phyloP scores from a whole-genome alignment of 2,113 vertebrate species.

The Hiodon alosoides region DNA sequence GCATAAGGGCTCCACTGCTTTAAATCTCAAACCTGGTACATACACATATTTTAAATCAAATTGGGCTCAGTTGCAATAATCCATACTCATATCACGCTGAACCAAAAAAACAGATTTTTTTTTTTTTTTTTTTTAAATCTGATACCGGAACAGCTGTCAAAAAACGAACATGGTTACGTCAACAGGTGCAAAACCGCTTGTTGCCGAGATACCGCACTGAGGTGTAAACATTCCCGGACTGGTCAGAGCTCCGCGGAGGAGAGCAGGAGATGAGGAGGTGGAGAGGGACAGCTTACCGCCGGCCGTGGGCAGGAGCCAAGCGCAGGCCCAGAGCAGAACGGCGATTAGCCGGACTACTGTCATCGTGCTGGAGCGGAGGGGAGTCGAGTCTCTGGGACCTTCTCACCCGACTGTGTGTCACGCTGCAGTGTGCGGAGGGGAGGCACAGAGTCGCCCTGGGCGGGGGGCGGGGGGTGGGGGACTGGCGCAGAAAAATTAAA shows the following conservation, averaged over 20 bases:
- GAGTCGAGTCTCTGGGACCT: background rate
- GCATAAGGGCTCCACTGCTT: no score
- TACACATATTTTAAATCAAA: no score
- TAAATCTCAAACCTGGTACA: no score
- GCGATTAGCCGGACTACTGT: slow-evolving; percentile 29
- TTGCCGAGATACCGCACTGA: no score
- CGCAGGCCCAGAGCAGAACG: slow-evolving; percentile 31
- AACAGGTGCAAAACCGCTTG: no score
- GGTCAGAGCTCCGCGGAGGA: background rate
- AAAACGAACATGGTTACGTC: no score
- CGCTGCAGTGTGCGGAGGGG: background rate
- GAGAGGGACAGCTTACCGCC: slow-evolving; percentile 45
- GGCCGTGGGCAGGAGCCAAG: slow-evolving; percentile 44
- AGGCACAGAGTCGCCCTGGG: background rate
- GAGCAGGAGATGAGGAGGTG: background rate
- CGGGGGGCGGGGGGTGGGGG: background rate
- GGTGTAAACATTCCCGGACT: no score
- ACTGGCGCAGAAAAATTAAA: slow-evolving; percentile 28
- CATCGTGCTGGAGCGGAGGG: slow-evolving; percentile 45
- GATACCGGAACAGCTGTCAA: no score
- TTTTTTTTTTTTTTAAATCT: no score
- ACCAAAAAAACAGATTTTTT: no score
- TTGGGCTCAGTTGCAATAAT: no score
- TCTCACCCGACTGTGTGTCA: background rate
- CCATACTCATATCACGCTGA: no score